Percentiles rank a stretch among this genome's conserved stretches.
phyloP scores from a whole-genome alignment of 2,113 vertebrate species.

The Varanus komodoensis region DNA sequence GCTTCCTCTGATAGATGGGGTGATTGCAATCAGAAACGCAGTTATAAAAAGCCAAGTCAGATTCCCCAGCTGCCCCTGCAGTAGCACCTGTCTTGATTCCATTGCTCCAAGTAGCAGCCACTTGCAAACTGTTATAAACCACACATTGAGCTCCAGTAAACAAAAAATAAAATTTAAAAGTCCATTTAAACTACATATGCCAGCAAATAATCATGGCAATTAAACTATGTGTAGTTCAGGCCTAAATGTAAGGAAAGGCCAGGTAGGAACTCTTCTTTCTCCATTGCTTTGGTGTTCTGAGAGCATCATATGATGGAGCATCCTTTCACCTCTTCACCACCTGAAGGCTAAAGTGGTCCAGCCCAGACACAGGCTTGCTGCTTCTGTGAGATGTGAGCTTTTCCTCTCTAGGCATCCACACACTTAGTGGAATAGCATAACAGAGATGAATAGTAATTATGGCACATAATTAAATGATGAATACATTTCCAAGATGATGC shows the following conservation, averaged over 20 bases:
- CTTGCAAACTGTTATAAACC: no score
- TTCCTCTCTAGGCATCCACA: neutral
- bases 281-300: neutral
- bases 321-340: neutral
- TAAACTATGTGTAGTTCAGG: neutral
- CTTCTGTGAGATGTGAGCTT: neutral
- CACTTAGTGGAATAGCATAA: neutral
- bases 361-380: neutral
- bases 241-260: neutral
- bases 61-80: no score
- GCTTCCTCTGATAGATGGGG: no score
- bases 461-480: conserved; percentile 13
- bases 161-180: no score
- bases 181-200: no score
- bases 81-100: no score
- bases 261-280: neutral
- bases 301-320: neutral
- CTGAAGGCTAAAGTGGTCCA: neutral
- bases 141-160: no score
- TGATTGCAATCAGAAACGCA: no score
- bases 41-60: no score
- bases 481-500: neutral
- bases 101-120: no score
- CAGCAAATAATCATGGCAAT: no score
- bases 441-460: neutral